A percentile compares a stretch with the other conserved stretches of the same genome.
Conservation (phyloP, 2,113 vertebrate genomes). For the Genyomyrus donnyi region DNA sequence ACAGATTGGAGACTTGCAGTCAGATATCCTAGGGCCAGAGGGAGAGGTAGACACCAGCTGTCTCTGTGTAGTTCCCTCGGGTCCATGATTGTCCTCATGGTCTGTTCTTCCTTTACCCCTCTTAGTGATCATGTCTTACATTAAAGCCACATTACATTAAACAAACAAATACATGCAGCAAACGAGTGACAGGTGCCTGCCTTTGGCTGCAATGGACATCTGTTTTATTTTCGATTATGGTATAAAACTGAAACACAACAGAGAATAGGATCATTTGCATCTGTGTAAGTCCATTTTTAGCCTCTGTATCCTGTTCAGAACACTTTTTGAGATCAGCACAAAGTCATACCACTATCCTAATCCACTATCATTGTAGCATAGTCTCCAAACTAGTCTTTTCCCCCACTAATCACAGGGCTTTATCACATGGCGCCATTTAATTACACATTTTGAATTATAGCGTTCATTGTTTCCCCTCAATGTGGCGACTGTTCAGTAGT, state of each 20-base stretch:
- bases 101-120: neutral
- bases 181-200: neutral
- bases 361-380: neutral
- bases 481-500: neutral
- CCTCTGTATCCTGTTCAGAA: neutral
- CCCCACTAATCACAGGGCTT: neutral
- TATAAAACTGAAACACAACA: neutral
- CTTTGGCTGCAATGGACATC: neutral
- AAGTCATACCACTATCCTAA: neutral
- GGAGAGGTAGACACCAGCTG: neutral
- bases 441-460: neutral
- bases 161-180: neutral
- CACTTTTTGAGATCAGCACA: neutral
- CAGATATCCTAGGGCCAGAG: neutral
- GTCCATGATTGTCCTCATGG: neutral
- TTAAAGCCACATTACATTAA: neutral
- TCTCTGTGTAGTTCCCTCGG: neutral
- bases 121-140: neutral
- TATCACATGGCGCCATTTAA: neutral
- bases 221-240: neutral
- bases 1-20: neutral
- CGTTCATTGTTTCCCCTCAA: neutral
- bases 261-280: neutral
- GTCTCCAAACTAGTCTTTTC: neutral
- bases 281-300: neutral